Conservation (phyloP, 2,797 vertebrate genomes). For the Chelon labrosus region DNA sequence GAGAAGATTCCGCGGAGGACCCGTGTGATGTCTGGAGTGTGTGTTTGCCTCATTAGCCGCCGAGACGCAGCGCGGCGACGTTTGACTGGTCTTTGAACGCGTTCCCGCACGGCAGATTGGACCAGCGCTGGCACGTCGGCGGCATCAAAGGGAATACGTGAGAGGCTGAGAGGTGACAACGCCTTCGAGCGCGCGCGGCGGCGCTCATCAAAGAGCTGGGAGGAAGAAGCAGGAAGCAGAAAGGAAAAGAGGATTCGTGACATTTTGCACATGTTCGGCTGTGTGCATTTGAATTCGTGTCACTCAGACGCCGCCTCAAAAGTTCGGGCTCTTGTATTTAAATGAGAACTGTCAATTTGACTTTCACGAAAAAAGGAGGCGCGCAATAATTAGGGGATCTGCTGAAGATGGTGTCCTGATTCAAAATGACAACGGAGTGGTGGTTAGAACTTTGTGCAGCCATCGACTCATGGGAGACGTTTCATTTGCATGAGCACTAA, state of each 20-base stretch:
- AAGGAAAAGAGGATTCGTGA: conserved; percentile 29
- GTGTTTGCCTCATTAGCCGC: conserved; percentile 64
- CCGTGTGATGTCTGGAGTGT: background rate
- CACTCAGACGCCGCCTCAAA: conserved; percentile 14
- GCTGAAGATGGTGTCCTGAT: background rate
- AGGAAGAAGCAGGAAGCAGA: background rate
- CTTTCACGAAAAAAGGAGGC: background rate
- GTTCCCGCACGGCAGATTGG: conserved; percentile 37
- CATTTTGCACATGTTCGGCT: conserved; percentile 30
- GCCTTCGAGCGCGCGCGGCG: background rate
- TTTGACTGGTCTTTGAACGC: conserved; percentile 64
- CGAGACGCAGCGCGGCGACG: conserved; percentile 41
- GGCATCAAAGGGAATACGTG: conserved; percentile 77
- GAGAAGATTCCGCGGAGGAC: background rate
- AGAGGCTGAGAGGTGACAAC: conserved; percentile 54
- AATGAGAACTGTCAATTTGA: conserved; percentile 23
- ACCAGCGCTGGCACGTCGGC: conserved; percentile 52
- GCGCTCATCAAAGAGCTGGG: background rate
- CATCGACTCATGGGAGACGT: background rate
- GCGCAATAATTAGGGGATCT: background rate
- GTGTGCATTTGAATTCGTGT: background rate
- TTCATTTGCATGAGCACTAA: conserved; percentile 13
- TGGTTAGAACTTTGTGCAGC: background rate
- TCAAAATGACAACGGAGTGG: background rate
- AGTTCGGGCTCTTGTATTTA: background rate